Conservation (phyloP, 2,113 vertebrate genomes). For the Haplochromis vanheusdeni region DNA sequence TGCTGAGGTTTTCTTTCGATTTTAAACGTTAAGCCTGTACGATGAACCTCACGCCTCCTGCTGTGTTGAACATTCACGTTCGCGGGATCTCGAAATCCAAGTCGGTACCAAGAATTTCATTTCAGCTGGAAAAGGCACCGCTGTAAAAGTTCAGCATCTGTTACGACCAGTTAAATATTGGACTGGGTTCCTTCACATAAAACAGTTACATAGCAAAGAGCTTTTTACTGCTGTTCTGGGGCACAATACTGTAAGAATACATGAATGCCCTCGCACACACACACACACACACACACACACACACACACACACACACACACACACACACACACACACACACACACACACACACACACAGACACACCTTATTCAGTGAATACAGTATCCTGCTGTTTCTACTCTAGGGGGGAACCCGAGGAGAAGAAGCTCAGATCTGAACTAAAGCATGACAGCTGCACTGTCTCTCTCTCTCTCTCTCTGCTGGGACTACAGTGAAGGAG, state of each 20-base stretch:
- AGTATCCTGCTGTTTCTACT: background rate
- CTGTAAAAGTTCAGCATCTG: background rate
- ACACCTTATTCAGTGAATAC: background rate
- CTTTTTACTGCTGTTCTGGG: background rate
- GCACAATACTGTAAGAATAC: background rate
- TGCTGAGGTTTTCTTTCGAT: background rate
- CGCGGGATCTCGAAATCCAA: background rate
- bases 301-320: background rate
- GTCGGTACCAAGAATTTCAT: background rate
- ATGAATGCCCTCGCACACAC: background rate
- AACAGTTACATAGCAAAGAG: background rate
- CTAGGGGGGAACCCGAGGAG: background rate
- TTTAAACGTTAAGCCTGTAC: background rate
- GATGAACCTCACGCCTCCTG: background rate
- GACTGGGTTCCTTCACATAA: background rate
- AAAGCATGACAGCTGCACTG: constrained; percentile 30
- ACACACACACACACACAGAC: background rate
- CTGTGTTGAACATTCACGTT: background rate
- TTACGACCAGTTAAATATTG: background rate
- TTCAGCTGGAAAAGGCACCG: background rate
- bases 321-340: background rate
- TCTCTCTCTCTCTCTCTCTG: background rate
- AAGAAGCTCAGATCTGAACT: constrained; percentile 7
- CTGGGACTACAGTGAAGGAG: constrained; percentile 1
- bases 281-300: background rate